Conservation (phyloP, 2,113 vertebrate genomes). For the Psephotus haematonotus region DNA sequence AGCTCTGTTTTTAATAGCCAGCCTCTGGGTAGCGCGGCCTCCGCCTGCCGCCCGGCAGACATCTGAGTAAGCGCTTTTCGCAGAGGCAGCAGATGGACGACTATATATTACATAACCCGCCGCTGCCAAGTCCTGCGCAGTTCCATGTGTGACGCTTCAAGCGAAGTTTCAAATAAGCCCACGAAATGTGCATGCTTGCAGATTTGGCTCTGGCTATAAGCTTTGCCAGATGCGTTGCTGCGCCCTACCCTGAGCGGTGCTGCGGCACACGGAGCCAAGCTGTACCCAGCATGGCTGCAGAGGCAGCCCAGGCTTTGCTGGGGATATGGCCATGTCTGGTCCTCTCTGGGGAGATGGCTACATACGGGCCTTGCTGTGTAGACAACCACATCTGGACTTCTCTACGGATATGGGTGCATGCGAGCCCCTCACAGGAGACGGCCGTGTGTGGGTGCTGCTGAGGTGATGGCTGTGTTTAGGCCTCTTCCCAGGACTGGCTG, state of each 20-base stretch:
- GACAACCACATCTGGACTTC: background rate
- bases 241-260: rapidly evolving
- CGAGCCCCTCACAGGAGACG: rapidly evolving
- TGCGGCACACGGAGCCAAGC: rapidly evolving
- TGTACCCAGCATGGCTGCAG: rapidly evolving
- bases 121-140: background rate
- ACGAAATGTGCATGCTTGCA: background rate
- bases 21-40: background rate
- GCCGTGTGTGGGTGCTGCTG: rapidly evolving
- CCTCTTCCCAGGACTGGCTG: rapidly evolving
- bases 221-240: background rate
- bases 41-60: background rate
- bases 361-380: background rate
- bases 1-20: slow-evolving; percentile 34
- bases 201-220: background rate
- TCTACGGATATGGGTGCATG: rapidly evolving
- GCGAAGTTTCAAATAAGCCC: background rate
- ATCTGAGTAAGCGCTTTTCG: background rate
- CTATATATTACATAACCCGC: background rate
- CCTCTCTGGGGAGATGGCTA: background rate
- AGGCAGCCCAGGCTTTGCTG: rapidly evolving
- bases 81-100: background rate
- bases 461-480: background rate
- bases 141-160: background rate
- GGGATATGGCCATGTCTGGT: background rate